phyloP scores from a whole-genome alignment of 2,888 invertebrate genomes.

The Oligia latruncula region DNA sequence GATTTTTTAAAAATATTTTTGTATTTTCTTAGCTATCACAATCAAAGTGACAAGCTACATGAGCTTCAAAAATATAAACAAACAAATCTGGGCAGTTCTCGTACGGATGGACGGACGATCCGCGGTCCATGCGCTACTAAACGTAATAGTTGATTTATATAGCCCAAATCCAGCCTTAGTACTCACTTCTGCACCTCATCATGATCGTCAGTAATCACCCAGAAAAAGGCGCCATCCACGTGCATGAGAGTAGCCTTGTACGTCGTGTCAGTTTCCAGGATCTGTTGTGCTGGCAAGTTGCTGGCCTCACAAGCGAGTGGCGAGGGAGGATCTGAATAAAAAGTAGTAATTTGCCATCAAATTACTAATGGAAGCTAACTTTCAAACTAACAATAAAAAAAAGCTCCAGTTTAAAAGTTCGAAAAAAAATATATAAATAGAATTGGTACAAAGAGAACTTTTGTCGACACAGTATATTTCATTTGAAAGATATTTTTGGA shows the following conservation, averaged over 20 bases:
- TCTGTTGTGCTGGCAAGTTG: slow-evolving; percentile 78
- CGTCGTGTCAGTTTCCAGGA: slow-evolving; percentile 75
- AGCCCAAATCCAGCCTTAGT: background rate
- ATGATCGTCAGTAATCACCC: slow-evolving; percentile 78
- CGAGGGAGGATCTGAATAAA: slow-evolving; percentile 29
- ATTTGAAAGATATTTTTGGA: background rate
- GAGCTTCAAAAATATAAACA: no score
- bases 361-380: background rate
- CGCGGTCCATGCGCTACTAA: background rate
- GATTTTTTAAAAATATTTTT: no score
- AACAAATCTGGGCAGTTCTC: background rate
- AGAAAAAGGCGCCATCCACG: slow-evolving; percentile 77
- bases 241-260: slow-evolving; percentile 79
- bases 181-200: slow-evolving; percentile 73
- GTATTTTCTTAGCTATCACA: no score
- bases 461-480: background rate
- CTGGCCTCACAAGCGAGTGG: slow-evolving; percentile 38
- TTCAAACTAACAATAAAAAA: background rate
- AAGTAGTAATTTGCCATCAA: background rate
- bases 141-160: background rate
- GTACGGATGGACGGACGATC: background rate
- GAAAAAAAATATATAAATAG: background rate
- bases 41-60: no score
- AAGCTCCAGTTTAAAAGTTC: no score
- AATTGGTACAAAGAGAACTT: background rate